Evolutionary conservation across 2,113 vertebrate genomes (phyloP), one percentile per base, ranked within the genome.

Genomic region (Chaetodon auriga): DNA sequence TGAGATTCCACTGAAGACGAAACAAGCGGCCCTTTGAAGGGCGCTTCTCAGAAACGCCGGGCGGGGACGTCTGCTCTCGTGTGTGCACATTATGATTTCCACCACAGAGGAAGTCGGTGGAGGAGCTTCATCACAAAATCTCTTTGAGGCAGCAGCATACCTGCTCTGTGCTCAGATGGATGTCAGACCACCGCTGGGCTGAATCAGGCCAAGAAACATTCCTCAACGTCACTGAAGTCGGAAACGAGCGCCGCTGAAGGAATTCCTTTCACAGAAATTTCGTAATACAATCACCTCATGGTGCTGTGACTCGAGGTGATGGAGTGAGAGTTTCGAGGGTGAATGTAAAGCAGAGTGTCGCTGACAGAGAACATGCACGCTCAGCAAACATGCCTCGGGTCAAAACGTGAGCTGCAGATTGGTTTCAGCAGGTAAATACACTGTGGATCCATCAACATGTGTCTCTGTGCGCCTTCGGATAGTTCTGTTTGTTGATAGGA

Each of bases 21-120:
- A 84, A 92, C 88, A 91, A 82, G 70, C 49, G 35, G 71, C 6
- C 80, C 81, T 85, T 89, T 88, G 46, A 87, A n/a, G 16, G 9
- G 13, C 46, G 36, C 0, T 66, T 80, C 75, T 78, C 64, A 64
- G 83, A 82, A 80, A 23, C 6, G 35, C 72, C 35, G 75, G 68
- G 74, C 63, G 61, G 70, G 18, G 43, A 75, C 8, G 69, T 64
- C 38, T 63, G 25, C 53, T 19, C 25, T 41, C 21, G 12, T 74
- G 70, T 88, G 46, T 84, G 82, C 36, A 38, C 45, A 23, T 41
- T 19, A 61, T 25, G 65, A 84, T 65, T 68, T 43, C 49, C n/a
- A 60, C 87, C 81, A 10, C 84, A 75, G 84, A 76, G 77, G 83
- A 89, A 82, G 75, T 75, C 19, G 36, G 60, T 36, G 5, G 19